These are phyloP conservation scores for Micronycteris hirsuta DNA, from an alignment of 2,113 vertebrate species.

Conservation along the genomic window DNA sequence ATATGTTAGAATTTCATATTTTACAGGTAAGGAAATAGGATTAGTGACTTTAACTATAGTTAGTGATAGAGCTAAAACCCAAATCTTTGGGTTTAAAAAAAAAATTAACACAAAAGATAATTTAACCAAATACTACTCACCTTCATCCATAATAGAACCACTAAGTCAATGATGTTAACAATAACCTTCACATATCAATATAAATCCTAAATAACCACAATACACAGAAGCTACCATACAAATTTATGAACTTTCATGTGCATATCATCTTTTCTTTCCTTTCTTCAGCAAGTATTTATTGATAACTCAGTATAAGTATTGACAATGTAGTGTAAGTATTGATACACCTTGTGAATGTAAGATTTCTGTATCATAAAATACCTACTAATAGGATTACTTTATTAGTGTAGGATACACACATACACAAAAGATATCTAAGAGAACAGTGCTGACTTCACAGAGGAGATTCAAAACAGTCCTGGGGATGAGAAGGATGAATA, in stretches of 20 bases:
- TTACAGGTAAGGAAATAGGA: not conserved
- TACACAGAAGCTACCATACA: not conserved
- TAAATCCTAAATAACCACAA: not conserved
- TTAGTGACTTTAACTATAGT: not conserved
- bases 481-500: not conserved
- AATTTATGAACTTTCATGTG: not conserved
- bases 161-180: not conserved
- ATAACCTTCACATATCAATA: not conserved
- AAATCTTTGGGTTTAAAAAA: not conserved
- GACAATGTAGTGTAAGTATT: no score
- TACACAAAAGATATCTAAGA: not conserved
- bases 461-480: not conserved
- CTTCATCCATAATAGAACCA: not conserved
- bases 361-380: not conserved
- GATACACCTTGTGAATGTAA: not conserved
- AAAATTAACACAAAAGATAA: not conserved
- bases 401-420: not conserved
- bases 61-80: not conserved
- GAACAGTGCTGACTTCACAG: not conserved
- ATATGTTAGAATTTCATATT: conserved; percentile 2
- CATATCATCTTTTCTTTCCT: not conserved
- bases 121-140: not conserved
- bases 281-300: conserved; percentile 22
- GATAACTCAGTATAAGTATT: not conserved
- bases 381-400: not conserved